Conservation (phyloP, 92 coral and sea anemone species). For the Nematostella vectensis region DNA sequence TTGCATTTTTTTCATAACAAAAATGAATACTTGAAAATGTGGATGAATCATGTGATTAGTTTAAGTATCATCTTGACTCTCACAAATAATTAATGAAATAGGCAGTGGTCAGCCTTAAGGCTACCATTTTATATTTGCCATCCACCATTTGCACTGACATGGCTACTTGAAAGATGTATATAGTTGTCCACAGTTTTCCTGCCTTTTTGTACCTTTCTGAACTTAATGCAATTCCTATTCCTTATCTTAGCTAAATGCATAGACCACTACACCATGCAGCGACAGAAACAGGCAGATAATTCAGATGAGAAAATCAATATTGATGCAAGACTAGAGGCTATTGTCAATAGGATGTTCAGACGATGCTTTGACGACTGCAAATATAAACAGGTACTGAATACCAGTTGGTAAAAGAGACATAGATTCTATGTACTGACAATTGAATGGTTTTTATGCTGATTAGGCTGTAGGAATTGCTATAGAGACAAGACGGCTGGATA, state of each 20-base stretch:
- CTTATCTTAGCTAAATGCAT: constrained; percentile 99
- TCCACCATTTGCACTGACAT: too few species aligned
- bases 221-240: too few species aligned
- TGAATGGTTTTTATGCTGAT: constrained; percentile 1
- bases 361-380: constrained; percentile 96
- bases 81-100: too few species aligned
- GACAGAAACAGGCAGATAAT: constrained; percentile 75
- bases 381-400: constrained; percentile 94
- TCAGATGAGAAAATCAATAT: constrained; percentile 58
- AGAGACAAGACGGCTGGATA: constrained; percentile 86
- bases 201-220: too few species aligned
- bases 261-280: constrained; percentile 81
- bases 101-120: too few species aligned
- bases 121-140: too few species aligned
- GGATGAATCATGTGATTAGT: too few species aligned
- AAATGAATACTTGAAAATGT: too few species aligned
- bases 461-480: constrained; percentile 97
- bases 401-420: not conserved
- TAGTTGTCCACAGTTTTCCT: too few species aligned
- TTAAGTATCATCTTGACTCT: too few species aligned
- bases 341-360: constrained; percentile 92
- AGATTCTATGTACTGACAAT: not conserved
- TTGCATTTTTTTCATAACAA: too few species aligned
- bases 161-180: too few species aligned
- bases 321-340: constrained; percentile 82